A percentile compares a stretch with the other conserved stretches of the same genome.
Evolutionary conservation across 1,140 invertebrate species (phyloP).

Genomic region (Pseudomyrmex gracilis): DNA sequence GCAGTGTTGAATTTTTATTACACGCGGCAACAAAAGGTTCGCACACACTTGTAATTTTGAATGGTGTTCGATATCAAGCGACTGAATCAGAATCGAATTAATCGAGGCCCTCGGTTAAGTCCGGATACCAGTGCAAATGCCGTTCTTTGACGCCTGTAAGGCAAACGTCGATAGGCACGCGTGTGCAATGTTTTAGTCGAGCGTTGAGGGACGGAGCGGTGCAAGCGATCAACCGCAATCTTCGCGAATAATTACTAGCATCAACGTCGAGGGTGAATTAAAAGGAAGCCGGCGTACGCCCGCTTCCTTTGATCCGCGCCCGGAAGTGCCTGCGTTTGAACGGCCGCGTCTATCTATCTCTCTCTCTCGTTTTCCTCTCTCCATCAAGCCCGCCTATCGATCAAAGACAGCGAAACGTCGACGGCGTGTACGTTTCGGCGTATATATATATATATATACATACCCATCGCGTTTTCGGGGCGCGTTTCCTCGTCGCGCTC

Average conservation of each 20-base stretch:
- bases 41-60: too few species aligned
- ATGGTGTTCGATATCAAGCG: not conserved
- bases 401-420: constrained; percentile 66
- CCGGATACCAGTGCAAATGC: not conserved
- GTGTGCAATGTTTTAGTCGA: constrained; percentile 20
- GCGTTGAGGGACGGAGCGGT: not conserved
- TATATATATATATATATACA: too few species aligned
- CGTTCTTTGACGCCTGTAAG: not conserved
- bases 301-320: constrained; percentile 61
- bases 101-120: not conserved
- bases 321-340: constrained; percentile 62
- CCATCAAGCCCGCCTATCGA: constrained; percentile 50
- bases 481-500: constrained; percentile 11
- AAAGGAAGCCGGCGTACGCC: constrained; percentile 27
- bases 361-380: not conserved
- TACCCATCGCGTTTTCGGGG: constrained; percentile 34
- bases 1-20: too few species aligned
- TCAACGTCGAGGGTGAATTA: constrained; percentile 50
- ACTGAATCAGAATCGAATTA: not conserved
- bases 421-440: constrained; percentile 45
- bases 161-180: not conserved
- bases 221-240: constrained; percentile 24
- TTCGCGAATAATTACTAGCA: constrained; percentile 50
- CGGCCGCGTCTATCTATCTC: not conserved
- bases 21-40: too few species aligned